phyloP scores from a whole-genome alignment of 2,888 invertebrate species.

The Sphaeridia pumilis region DNA sequence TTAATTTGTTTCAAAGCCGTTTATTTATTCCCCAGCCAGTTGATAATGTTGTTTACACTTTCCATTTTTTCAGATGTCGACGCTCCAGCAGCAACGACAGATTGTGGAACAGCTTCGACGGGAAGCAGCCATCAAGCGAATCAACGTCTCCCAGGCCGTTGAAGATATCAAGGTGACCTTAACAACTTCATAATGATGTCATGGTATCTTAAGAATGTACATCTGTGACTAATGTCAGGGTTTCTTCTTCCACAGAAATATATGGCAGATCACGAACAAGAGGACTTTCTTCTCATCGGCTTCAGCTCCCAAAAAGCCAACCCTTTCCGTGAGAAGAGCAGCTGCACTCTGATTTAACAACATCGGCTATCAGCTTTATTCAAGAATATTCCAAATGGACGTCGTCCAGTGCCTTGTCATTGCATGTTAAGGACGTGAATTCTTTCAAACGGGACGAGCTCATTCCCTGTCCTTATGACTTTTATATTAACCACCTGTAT shows the following conservation, averaged over 20 bases:
- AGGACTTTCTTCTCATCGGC: slow-evolving; percentile 83
- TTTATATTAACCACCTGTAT: too few species aligned
- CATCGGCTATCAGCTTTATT: too few species aligned
- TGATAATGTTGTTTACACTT: neutral
- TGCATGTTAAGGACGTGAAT: too few species aligned
- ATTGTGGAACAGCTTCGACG: slow-evolving; percentile 85
- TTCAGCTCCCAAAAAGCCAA: slow-evolving; percentile 90
- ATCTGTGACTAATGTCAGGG: neutral
- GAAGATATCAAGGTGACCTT: slow-evolving; percentile 60
- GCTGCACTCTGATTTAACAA: slow-evolving; percentile 66
- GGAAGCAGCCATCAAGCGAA: slow-evolving; percentile 75
- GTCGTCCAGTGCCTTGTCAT: too few species aligned
- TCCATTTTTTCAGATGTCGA: slow-evolving; percentile 55
- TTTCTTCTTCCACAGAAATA: slow-evolving; percentile 50
- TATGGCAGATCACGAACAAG: slow-evolving; percentile 78
- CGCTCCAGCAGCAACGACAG: slow-evolving; percentile 84
- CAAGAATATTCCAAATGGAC: too few species aligned
- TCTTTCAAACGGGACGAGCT: too few species aligned
- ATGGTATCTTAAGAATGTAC: neutral
- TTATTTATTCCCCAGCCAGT: neutral
- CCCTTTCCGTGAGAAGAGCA: slow-evolving; percentile 87
- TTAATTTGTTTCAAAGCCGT: neutral
- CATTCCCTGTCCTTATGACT: too few species aligned
- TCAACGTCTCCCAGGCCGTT: slow-evolving; percentile 80
- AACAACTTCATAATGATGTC: neutral